Evolutionary conservation across 64 coral and sea anemone species (phyloP).

Genomic region (Montipora sp.): DNA sequence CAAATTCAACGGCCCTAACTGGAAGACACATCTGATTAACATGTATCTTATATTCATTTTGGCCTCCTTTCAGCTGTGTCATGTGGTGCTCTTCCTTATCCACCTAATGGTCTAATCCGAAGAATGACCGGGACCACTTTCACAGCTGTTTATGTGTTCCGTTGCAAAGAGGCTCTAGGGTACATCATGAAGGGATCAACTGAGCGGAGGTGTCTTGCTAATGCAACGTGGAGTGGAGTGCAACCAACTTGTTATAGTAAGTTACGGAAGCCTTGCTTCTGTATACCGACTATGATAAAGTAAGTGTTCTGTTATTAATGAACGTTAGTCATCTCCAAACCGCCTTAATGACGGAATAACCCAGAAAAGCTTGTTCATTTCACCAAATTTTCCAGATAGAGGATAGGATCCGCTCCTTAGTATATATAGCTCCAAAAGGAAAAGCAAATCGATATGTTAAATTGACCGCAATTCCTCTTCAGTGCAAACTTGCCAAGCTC

Average conservation of each 20-base stretch:
- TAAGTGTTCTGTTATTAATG: neutral
- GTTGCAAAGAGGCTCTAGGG: conserved; percentile 64
- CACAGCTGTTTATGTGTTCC: conserved; percentile 43
- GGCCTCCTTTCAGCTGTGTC: conserved; percentile 62
- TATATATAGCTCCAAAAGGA: no score
- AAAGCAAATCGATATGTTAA: neutral
- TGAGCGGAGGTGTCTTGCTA: conserved; percentile 66
- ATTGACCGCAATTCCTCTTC: neutral
- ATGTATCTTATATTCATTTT: neutral
- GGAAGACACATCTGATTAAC: neutral
- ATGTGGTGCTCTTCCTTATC: conserved; percentile 54
- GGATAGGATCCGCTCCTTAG: no score
- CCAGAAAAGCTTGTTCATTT: no score
- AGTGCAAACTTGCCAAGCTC: conserved; percentile 76
- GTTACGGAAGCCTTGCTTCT: neutral
- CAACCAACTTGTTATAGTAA: conserved; percentile 65
- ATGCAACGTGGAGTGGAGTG: conserved; percentile 70
- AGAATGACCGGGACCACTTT: conserved; percentile 70
- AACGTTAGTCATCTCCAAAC: no score
- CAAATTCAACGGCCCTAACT: neutral
- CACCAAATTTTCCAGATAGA: no score
- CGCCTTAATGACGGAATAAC: no score
- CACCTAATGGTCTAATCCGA: conserved; percentile 48
- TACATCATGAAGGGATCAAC: conserved; percentile 60
- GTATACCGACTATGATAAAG: neutral